Evolutionary conservation across 2,888 invertebrate genomes (phyloP), one percentile per base, ranked within the genome.

Genomic region (Andricus curvator): DNA sequence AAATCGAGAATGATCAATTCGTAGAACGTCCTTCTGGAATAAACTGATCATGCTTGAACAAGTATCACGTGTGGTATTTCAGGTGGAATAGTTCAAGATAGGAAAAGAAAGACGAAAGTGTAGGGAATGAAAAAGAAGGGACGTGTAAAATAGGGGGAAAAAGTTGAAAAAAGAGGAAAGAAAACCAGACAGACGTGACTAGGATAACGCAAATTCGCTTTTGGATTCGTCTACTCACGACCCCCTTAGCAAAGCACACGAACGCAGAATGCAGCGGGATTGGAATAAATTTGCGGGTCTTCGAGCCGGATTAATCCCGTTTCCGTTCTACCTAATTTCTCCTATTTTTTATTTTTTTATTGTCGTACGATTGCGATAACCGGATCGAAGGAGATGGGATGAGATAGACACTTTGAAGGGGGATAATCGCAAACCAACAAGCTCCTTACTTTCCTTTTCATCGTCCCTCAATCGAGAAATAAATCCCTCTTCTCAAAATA

Each of bases 161-260:
- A 78, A 78, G 78, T 77, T 68, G 81, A 78, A 84, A 85, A 82
- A 78, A 83, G 84, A 83, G 84, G 83, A 86, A 87, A 87, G 88
- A 87, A 86, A 87, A 85, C 65, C 85, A 85, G 84, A 80, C 80
- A 85, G 85, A 90, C 91, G 91, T 91, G 91, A 90, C 88, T 84
- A 79, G 91, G 89, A 89, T 91, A 90, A 88, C 86, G 85, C 86
- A 82, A 84, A 86, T 85, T 85, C 80, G 85, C 84, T 81, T 84
- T 84, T 83, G 78, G 83, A 86, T 87, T 87, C 85, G 85, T 85
- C 85, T 84, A 77, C 83, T 83, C 79, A 81, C 81, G 81, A 84
- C 82, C 81, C 84, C 74, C 79, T 86, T 84, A 84, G 84, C 82
- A 82, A 83, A 83, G 81, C 82, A 85, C 82, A 83, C 86, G 84